phyloP scores from a whole-genome alignment of 2,113 vertebrate species.

The Lipotes vexillifer region DNA sequence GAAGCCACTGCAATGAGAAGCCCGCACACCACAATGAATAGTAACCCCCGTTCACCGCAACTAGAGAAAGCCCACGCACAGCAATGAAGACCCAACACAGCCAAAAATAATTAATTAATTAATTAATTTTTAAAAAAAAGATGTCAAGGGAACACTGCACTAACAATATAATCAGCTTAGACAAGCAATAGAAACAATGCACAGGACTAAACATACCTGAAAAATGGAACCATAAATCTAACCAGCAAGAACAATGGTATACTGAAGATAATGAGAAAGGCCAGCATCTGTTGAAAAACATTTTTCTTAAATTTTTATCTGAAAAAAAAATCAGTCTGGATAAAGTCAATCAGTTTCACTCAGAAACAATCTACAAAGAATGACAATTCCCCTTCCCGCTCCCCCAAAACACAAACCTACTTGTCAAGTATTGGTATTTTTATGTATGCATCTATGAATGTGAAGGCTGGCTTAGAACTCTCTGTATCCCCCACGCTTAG shows the following conservation, averaged over 20 bases:
- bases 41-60: no score
- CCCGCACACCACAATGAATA: no score
- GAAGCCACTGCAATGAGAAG: no score
- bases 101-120: no score
- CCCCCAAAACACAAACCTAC: not conserved
- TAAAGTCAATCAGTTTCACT: not conserved
- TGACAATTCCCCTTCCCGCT: not conserved
- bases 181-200: not conserved
- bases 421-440: not conserved
- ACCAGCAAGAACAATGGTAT: not conserved
- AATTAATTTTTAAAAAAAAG: no score
- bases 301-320: slow-evolving; percentile 5
- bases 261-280: not conserved
- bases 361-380: not conserved
- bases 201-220: not conserved
- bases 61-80: no score
- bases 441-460: not conserved
- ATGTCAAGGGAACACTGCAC: not conserved
- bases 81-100: no score
- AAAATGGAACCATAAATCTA: not conserved
- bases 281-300: not conserved
- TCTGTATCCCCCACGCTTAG: not conserved
- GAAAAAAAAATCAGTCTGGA: not conserved
- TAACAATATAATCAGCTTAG: not conserved
- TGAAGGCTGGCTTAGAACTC: not conserved